Conservation (phyloP, 35 echinoderm and acorn worm genomes). For the Holothuria glaberrima region DNA sequence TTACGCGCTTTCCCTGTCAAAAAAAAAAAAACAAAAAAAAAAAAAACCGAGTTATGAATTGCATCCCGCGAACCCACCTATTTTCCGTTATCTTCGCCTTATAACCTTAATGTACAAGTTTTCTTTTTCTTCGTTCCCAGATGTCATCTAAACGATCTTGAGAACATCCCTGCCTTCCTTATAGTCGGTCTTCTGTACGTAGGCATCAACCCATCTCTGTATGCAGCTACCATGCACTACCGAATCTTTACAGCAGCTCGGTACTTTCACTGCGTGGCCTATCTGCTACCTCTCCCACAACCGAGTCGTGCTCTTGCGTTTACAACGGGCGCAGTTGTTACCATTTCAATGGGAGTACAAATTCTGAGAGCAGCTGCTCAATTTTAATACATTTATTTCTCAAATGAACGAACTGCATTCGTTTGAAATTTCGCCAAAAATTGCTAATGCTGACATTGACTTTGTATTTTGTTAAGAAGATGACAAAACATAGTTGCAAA, state of each 20-base stretch:
- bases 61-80: too few relatives aligned
- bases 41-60: too few relatives aligned
- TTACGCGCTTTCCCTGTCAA: too few relatives aligned
- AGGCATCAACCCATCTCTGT: slow-evolving; percentile 39
- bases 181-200: slow-evolving; percentile 80
- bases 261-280: slow-evolving; percentile 76
- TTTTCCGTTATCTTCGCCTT: too few relatives aligned
- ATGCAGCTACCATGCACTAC: slow-evolving; percentile 62
- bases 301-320: slow-evolving; percentile 59
- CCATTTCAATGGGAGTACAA: slow-evolving; percentile 67
- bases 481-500: too few relatives aligned
- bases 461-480: too few relatives aligned
- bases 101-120: too few relatives aligned
- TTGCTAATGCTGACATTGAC: too few relatives aligned
- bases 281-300: slow-evolving; percentile 80
- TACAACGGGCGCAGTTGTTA: slow-evolving; percentile 48
- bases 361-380: slow-evolving; percentile 38
- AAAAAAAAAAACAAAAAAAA: too few relatives aligned
- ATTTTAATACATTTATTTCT: too few relatives aligned
- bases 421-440: too few relatives aligned
- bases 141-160: slow-evolving; percentile 86
- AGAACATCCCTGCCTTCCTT: slow-evolving; percentile 81
- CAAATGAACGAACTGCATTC: too few relatives aligned
- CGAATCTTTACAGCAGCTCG: slow-evolving; percentile 71
- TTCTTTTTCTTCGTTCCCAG: slow-evolving; percentile 51